These are phyloP conservation scores for Agrypnus murinus DNA, from an alignment of 2,888 invertebrate genomes.

Conservation along the genomic window DNA sequence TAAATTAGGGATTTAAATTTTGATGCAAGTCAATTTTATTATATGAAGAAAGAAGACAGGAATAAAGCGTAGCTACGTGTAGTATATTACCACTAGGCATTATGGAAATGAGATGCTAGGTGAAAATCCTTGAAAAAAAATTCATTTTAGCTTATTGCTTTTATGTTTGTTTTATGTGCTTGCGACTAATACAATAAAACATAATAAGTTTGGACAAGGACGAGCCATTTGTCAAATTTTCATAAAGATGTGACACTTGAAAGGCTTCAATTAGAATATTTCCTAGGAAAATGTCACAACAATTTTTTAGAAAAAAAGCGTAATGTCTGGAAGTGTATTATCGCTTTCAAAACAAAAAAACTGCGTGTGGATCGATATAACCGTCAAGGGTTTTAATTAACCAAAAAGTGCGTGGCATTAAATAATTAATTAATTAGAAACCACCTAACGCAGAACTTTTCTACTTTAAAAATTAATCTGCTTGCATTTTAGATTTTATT, in stretches of 20 bases:
- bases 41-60: neutral
- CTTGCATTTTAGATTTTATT: too few relatives aligned
- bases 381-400: neutral
- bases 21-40: constrained; percentile 6
- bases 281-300: neutral
- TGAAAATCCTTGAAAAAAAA: too few relatives aligned
- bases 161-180: too few relatives aligned
- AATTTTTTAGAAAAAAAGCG: neutral
- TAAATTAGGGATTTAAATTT: constrained; percentile 31
- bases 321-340: neutral
- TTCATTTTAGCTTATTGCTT: too few relatives aligned
- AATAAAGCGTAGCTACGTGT: neutral
- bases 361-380: neutral
- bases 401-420: constrained; percentile 5
- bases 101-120: too few relatives aligned
- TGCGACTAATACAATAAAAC: too few relatives aligned
- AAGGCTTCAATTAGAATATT: neutral
- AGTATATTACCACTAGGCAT: too few relatives aligned
- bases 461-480: neutral
- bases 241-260: too few relatives aligned
- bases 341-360: neutral
- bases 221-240: too few relatives aligned
- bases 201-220: too few relatives aligned
- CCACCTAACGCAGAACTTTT: neutral
- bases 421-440: constrained; percentile 5